phyloP scores from a whole-genome alignment of 2,113 vertebrate genomes.

The Rhegmatorhina hoffmannsi region DNA sequence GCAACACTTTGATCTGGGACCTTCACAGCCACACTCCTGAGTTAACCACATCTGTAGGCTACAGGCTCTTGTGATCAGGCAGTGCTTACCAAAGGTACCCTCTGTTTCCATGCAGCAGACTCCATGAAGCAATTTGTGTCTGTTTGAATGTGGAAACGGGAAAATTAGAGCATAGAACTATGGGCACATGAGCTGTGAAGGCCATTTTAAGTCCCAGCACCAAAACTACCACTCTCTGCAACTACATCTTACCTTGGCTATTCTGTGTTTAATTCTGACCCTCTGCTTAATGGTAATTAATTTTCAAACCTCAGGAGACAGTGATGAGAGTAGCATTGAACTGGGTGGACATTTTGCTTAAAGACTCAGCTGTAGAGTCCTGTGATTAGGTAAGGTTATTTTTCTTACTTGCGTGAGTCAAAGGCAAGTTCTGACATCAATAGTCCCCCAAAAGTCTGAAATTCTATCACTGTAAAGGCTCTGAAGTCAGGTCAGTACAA shows the following conservation, averaged over 20 bases:
- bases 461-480: slow-evolving; percentile 32
- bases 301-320: not conserved
- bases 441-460: not conserved
- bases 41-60: not conserved
- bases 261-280: not conserved
- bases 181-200: not conserved
- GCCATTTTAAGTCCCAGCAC: not conserved
- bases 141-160: not conserved
- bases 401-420: not conserved
- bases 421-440: slow-evolving; percentile 3
- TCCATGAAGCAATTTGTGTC: not conserved
- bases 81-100: not conserved
- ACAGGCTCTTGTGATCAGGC: not conserved
- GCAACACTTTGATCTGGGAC: not conserved
- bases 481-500: slow-evolving; percentile 36
- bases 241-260: not conserved
- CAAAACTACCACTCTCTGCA: not conserved
- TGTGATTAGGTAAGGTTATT: not conserved
- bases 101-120: not conserved
- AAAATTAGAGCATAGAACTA: not conserved
- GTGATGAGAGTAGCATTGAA: not conserved
- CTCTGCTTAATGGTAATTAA: not conserved
- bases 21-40: not conserved
- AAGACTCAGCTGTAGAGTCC: not conserved
- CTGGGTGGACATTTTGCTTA: not conserved